Evolutionary conservation across 2,797 vertebrate species (phyloP), one percentile per base, ranked within the genome.

Genomic region (Melanotaenia nigrans): DNA sequence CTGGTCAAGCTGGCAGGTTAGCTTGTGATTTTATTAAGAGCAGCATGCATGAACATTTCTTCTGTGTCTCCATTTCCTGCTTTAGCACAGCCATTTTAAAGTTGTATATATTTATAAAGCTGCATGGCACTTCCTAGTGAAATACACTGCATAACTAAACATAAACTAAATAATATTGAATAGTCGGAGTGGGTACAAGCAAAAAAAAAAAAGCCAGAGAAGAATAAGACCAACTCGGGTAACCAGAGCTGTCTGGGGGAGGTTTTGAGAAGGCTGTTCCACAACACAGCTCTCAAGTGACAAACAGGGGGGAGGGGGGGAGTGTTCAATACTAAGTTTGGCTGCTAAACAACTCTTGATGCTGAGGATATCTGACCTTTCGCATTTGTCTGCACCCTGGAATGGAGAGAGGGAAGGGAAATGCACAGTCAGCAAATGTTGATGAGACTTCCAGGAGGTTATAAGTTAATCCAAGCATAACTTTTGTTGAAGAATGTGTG

Each of bases 341-440:
- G 77, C 76, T 82, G 77, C 86, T 87, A 77, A 84, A 87, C 83
- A 83, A 78, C 60, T 57, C 2, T 28, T 56, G 53, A 81, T 65
- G 57, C 78, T 11, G 61, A 75, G 77, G 88, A 87, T 80, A 84
- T 79, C 36, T 85, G 79, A 87, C 83, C 77, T 86, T 85, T 89
- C 75, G 86, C 61, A 83, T 81, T 77, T 62, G 69, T 74, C 70
- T 81, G 51, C 55, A 79, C 71, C 75, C 61, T 75, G 73, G 62
- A 81, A 71, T 62, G 64, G 36, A 51, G 3, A 14, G 67, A 72
- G 68, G 60, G 73, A 36, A 58, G 75, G 56, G 28, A 36, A 20
- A 49, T 5, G 22, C 42, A 36, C 32, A 30, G 62, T 16, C 33
- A 60, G 40, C 65, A 58, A 33, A 80, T 71, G 66, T 62, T 62